Conservation (phyloP, 92 coral and sea anemone genomes). For the Bergia puertoricense region DNA sequence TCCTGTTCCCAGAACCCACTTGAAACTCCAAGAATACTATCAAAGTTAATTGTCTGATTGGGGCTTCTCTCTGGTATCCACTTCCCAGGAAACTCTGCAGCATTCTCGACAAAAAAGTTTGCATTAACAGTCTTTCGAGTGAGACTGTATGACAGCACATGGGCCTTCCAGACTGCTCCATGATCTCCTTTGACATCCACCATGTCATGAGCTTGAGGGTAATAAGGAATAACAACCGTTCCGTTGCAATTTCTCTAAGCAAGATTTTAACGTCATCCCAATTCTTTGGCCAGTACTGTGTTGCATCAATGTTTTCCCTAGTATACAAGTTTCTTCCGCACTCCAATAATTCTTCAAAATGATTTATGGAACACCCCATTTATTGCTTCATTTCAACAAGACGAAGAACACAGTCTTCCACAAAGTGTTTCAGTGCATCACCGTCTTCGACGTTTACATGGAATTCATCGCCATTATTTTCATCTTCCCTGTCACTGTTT, state of each 20-base stretch:
- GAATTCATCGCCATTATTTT: background rate
- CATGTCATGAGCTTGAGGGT: background rate
- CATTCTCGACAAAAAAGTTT: conserved; percentile 55
- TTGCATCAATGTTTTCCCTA: conserved; percentile 7
- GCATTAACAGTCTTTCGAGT: conserved; percentile 55
- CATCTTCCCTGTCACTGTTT: background rate
- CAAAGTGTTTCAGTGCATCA: conserved; percentile 47
- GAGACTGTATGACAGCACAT: conserved; percentile 26
- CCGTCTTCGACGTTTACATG: conserved; percentile 34
- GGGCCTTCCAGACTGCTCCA: no score
- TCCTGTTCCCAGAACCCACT: conserved; percentile 53
- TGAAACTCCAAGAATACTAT: conserved; percentile 63
- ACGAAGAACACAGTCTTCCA: conserved; percentile 47
- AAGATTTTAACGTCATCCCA: conserved; percentile 20
- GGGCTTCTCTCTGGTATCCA: conserved; percentile 73
- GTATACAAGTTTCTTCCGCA: conserved; percentile 49
- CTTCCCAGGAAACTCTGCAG: conserved; percentile 30
- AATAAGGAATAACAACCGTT: conserved; percentile 68
- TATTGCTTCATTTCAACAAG: conserved; percentile 55
- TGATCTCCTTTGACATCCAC: no score
- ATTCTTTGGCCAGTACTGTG: no score
- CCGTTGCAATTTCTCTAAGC: conserved; percentile 48
- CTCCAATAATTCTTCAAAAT: conserved; percentile 48
- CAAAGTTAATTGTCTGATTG: conserved; percentile 59
- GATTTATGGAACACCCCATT: conserved; percentile 43